Evolutionary conservation across 2,113 vertebrate species (phyloP), one percentile per base, ranked within the genome.

Genomic region (Cinclus mexicanus): DNA sequence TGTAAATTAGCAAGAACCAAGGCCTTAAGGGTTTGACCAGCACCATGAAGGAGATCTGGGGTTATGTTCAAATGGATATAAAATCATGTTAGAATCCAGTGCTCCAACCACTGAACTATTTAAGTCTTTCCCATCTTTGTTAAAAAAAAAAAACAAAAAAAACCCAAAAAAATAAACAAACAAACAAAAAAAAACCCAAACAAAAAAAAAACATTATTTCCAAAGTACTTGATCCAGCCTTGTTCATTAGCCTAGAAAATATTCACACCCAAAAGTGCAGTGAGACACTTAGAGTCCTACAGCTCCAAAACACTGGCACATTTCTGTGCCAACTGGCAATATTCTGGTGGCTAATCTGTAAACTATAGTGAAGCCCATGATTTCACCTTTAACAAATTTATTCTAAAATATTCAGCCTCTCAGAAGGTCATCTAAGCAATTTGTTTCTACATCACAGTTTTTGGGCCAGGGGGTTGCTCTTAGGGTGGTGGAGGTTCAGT

Each of bases 361-460:
- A 75, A 46, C 11, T 25, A 14, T 8, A 68, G 24, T 16, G 26
- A 79, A 35, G 35, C 9, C 17, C 17, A 18, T 14, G 18, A 86
- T 15, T 31, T 39, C 44, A 59, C 71, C 55, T 85, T 86, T 31
- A 85, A 44, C 53, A 83, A 81, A 42, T 37, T 65, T 41, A 39
- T 76, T 83, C 42, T 78, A 88, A 96, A 87, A 49, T 67, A 56
- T 47, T 49, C 31, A 77, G 18, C 33, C n/a, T 37, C 33, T 89
- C 35, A 37, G 12, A 63, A 21, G 57, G 35, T 75, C 70, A 87
- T 79, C 71, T 84, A 55, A 65, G 33, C 33, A 3, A 85, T 49
- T 74, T 92, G 49, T 95, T 93, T 93, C 49, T 74, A 10, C 44
- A 91, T 93, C 42, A 70, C 57, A 90, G 63, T 37, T 80, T 63